Conservation (phyloP, 2,113 vertebrate genomes). For the Lepus americanus region DNA sequence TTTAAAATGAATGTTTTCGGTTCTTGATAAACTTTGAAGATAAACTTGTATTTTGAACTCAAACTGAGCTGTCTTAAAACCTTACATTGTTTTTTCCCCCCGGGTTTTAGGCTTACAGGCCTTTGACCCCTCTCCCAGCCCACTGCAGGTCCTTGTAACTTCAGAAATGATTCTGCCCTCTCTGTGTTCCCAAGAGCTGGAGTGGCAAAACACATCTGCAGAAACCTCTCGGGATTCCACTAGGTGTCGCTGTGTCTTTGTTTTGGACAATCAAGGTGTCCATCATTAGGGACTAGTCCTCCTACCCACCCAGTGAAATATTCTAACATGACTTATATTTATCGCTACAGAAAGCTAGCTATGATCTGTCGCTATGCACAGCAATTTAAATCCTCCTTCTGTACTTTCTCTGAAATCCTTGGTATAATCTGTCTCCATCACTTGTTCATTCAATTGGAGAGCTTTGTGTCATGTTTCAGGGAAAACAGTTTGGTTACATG, state of each 20-base stretch:
- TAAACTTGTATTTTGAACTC: slow-evolving; percentile 43
- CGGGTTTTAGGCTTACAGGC: background rate
- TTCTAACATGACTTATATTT: background rate
- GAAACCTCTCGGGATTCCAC: slow-evolving; percentile 52
- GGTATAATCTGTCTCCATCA: background rate
- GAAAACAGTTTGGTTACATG: background rate
- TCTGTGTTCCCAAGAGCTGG: no score
- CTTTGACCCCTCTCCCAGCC: background rate
- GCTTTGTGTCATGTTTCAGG: slow-evolving; percentile 24
- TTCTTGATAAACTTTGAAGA: background rate
- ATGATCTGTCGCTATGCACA: background rate
- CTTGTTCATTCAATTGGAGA: background rate
- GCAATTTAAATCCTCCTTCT: background rate
- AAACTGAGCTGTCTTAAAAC: background rate
- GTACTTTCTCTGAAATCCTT: background rate
- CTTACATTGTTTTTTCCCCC: background rate
- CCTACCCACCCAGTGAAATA: background rate
- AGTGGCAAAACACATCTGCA: background rate
- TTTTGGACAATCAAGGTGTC: background rate
- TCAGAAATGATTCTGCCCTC: background rate
- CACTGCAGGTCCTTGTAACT: background rate
- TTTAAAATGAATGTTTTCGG: background rate
- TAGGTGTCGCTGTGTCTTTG: slow-evolving; percentile 62
- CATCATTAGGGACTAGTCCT: background rate
- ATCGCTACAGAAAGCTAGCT: background rate